Percentiles rank a stretch among this genome's conserved stretches.
phyloP scores from a whole-genome alignment of 1,140 invertebrate genomes.

The Drosophila pandora region DNA sequence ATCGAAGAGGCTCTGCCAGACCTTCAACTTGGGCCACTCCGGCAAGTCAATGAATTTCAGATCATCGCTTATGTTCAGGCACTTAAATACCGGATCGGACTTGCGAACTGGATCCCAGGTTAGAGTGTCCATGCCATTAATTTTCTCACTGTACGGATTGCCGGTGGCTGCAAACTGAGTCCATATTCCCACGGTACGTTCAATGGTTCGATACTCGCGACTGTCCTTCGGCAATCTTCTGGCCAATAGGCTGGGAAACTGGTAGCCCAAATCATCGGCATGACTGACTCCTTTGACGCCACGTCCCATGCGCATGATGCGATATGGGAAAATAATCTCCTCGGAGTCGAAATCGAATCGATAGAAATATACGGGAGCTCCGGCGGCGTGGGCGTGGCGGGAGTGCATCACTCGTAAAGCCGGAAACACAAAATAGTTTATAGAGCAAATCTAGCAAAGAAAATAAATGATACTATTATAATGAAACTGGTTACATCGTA shows the following conservation, averaged over 20 bases:
- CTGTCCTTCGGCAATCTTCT: conserved; percentile 78
- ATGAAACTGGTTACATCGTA: background rate
- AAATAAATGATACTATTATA: background rate
- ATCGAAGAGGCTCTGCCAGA: conserved; percentile 82
- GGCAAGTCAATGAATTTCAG: conserved; percentile 82
- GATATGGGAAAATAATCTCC: conserved; percentile 62
- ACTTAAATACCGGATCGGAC: conserved; percentile 69
- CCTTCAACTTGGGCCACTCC: conserved; percentile 78
- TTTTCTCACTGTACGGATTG: conserved; percentile 70
- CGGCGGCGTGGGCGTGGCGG: conserved; percentile 69
- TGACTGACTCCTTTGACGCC: conserved; percentile 85
- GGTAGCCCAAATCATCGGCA: conserved; percentile 87
- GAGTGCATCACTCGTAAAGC: conserved; percentile 78
- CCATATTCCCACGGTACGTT: conserved; percentile 82
- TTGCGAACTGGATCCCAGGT: conserved; percentile 72
- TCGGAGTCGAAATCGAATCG: conserved; percentile 84
- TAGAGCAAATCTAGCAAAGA: conserved; percentile 64
- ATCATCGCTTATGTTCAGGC: conserved; percentile 84
- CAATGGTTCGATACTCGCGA: conserved; percentile 80
- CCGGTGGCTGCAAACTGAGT: conserved; percentile 84
- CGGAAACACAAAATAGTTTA: conserved; percentile 79
- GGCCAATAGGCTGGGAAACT: conserved; percentile 85
- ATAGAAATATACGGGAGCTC: conserved; percentile 84
- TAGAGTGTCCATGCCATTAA: conserved; percentile 71
- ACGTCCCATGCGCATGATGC: conserved; percentile 81